These are phyloP conservation scores for Tetanocera ferruginea DNA, from an alignment of 2,888 invertebrate species.

Conservation along the genomic window DNA sequence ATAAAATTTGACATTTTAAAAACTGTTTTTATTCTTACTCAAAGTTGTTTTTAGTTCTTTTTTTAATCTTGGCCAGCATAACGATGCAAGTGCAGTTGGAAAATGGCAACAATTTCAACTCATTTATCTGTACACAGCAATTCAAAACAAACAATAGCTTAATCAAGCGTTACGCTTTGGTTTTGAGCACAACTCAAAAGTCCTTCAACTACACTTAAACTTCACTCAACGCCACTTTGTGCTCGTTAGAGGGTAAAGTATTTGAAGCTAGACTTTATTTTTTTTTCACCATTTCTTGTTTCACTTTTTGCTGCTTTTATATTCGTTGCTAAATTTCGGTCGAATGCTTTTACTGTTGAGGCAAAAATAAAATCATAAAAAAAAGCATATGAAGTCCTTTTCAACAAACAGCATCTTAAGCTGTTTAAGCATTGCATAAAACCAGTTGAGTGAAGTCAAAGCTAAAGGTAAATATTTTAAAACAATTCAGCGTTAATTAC, in stretches of 20 bases:
- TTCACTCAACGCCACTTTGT: conserved; percentile 23
- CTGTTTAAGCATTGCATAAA: neutral
- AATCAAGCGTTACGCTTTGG: conserved; percentile 33
- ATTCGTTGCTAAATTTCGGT: neutral
- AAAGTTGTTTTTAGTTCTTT: too few species aligned
- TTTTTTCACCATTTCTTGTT: neutral
- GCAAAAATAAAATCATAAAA: neutral
- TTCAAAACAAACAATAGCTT: conserved; percentile 26
- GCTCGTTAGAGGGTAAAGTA: neutral
- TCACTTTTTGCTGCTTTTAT: neutral
- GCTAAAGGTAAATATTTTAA: neutral
- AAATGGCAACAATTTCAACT: too few species aligned
- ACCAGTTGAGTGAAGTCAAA: neutral
- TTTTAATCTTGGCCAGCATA: neutral
- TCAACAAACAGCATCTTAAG: neutral
- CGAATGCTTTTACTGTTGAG: neutral
- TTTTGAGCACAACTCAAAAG: conserved; percentile 8
- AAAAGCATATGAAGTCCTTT: neutral
- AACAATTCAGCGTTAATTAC: neutral
- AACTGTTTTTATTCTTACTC: neutral
- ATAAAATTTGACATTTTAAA: too few species aligned
- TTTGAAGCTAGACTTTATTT: neutral
- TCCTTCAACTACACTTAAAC: conserved; percentile 14
- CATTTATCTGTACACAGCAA: too few species aligned
- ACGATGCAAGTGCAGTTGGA: neutral